phyloP scores from a whole-genome alignment of 1,140 invertebrate genomes.

The Musca vetustissima region DNA sequence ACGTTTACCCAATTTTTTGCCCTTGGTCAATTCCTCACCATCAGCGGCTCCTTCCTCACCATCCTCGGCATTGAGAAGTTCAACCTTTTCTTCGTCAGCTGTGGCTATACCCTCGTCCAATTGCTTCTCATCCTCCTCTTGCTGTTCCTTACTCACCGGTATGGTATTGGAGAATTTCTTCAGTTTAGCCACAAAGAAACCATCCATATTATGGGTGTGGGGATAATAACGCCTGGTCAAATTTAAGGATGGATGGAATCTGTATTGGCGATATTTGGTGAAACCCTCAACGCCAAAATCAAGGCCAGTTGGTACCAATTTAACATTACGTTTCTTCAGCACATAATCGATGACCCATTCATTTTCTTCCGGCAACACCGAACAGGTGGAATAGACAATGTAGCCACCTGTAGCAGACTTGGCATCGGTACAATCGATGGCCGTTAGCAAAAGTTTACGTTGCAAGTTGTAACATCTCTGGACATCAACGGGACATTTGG shows the following conservation, averaged over 20 bases:
- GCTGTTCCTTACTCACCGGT: constrained; percentile 60
- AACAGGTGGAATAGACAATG: constrained; percentile 98
- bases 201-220: constrained; percentile 98
- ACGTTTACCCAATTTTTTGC: constrained; percentile 48
- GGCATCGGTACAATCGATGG: constrained; percentile 95
- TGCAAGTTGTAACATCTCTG: constrained; percentile 92
- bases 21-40: constrained; percentile 34
- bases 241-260: constrained; percentile 93
- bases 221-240: constrained; percentile 92
- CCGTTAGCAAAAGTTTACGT: constrained; percentile 87
- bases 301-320: constrained; percentile 89
- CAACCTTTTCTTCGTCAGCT: constrained; percentile 31
- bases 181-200: constrained; percentile 98
- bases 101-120: constrained; percentile 46
- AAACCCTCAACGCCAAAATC: constrained; percentile 97
- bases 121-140: constrained; percentile 55
- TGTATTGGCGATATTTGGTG: constrained; percentile 79
- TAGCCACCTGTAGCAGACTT: constrained; percentile 90
- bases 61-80: constrained; percentile 17
- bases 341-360: constrained; percentile 97
- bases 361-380: constrained; percentile 97
- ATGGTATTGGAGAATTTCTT: constrained; percentile 93
- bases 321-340: constrained; percentile 90
- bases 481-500: constrained; percentile 88
- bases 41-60: constrained; percentile 47